Base-by-base conservation (phyloP, 2,888 invertebrate species). In the Cephalotes varians region DNA sequence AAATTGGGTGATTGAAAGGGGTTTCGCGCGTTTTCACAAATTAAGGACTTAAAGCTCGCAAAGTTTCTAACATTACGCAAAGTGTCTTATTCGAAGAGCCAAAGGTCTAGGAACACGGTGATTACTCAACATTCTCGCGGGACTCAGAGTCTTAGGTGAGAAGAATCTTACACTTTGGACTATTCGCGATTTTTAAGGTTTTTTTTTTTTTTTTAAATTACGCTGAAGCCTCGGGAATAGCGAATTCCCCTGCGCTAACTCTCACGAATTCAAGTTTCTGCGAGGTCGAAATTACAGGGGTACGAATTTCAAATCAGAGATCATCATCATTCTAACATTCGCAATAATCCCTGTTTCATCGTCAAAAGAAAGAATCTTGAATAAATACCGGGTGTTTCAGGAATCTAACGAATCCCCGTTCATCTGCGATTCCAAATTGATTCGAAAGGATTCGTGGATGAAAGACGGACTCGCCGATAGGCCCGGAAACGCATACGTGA, bases 261-360 rank as follows among this genome's bases (percentile, higher is more conserved):
- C 47, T 64, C 1, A 64, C 34, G 34, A 47, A 51, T 64, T 10
- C 28, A 12, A 67, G 28, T 54, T 40, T 9, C 37, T 1, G 28
- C 12, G 9, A 9, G 25, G 5, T 54, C 12, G 15, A 51, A 60
- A 21, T 49, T 62, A 34, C 34, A 25, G 21, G 47, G 21, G 25
- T 25, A 31, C 12, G 34, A 47, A 76, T 67, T 51, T 31, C n/a
- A 54, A 65, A 65, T 65, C n/a, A 37, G 34, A 76, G 37, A 76
- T 51, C 9, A 2, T 54, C 10, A 15, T 56, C 21, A 21, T 56
- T 71, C 44, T 44, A 25, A 72, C 18, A 44, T 1, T 69, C 31
- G 40, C 40, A 12, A 21, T 62, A 54, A 31, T n/a, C 40, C 6
- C n/a, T 73, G 25, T 0, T 4, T 69, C 34, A 34, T n/a, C 12